A percentile compares a stretch with the other conserved stretches of the same genome.
These are phyloP conservation scores for Trigoniulus corallinus DNA, from an alignment of 1,140 invertebrate genomes.

Conservation along the genomic window DNA sequence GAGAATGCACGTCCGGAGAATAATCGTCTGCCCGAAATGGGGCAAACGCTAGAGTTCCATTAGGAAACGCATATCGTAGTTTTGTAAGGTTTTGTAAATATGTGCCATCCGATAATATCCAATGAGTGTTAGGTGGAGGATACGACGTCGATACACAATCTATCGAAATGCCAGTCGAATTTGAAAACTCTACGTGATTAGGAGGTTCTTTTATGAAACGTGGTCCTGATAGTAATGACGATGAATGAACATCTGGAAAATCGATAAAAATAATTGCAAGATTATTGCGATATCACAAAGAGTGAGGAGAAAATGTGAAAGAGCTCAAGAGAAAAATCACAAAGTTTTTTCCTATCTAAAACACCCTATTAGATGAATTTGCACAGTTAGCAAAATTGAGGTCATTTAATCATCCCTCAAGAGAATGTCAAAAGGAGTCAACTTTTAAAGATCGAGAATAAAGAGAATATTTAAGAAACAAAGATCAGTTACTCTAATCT, in stretches of 20 bases:
- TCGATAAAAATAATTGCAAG: not conserved
- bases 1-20: not conserved
- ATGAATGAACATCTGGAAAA: not conserved
- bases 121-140: constrained; percentile 52
- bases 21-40: constrained; percentile 6
- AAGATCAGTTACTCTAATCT: too few relatives aligned
- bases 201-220: constrained; percentile 22
- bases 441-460: too few relatives aligned
- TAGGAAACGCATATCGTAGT: not conserved
- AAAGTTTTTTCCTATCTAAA: too few relatives aligned
- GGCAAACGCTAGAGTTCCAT: constrained; percentile 1
- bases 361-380: too few relatives aligned
- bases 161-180: constrained; percentile 20
- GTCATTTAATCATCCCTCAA: too few relatives aligned
- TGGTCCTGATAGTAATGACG: constrained; percentile 14
- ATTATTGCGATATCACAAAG: too few relatives aligned
- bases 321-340: too few relatives aligned
- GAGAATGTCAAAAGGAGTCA: too few relatives aligned
- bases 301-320: too few relatives aligned
- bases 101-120: constrained; percentile 72
- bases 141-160: constrained; percentile 36
- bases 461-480: too few relatives aligned
- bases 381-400: too few relatives aligned
- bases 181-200: constrained; percentile 23
- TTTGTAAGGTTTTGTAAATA: constrained; percentile 49